Percentiles rank a stretch among this genome's conserved stretches.
These are phyloP conservation scores for Maniola hyperantus DNA, from an alignment of 2,888 invertebrate genomes.

Conservation along the genomic window DNA sequence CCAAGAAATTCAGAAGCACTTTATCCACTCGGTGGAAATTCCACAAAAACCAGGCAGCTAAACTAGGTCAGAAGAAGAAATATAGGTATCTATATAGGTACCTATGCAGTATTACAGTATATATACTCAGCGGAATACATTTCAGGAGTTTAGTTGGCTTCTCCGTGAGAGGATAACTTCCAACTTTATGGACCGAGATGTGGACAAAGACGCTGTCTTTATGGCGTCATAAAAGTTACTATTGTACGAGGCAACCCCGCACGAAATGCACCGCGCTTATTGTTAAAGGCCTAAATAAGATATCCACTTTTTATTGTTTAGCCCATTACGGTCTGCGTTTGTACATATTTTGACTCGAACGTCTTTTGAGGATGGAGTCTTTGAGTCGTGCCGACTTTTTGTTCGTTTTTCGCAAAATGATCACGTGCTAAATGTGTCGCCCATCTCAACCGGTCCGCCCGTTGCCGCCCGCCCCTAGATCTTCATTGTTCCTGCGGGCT, in stretches of 20 bases:
- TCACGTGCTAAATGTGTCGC: conserved; percentile 61
- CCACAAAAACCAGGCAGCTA: background rate
- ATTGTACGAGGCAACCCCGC: conserved; percentile 65
- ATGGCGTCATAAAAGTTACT: conserved; percentile 70
- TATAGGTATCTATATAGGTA: background rate
- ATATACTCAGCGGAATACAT: conserved; percentile 36
- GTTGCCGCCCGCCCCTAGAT: conserved; percentile 17
- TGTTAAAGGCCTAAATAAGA: conserved; percentile 79
- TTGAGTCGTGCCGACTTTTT: conserved; percentile 62
- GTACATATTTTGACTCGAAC: conserved; percentile 79
- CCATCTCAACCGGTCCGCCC: conserved; percentile 31
- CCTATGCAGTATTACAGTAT: too few relatives aligned
- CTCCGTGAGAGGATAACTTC: conserved; percentile 47
- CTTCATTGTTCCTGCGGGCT: conserved; percentile 28
- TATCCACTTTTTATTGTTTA: conserved; percentile 77
- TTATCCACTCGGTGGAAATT: background rate
- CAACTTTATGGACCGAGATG: conserved; percentile 65
- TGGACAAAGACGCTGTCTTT: conserved; percentile 74
- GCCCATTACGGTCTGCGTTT: conserved; percentile 71
- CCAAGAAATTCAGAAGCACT: background rate
- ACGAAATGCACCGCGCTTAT: conserved; percentile 69
- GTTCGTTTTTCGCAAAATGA: conserved; percentile 60
- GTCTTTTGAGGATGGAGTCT: conserved; percentile 57
- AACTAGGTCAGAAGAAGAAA: conserved; percentile 29
- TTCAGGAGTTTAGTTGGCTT: conserved; percentile 44